These are phyloP conservation scores for Clarias laeviceps DNA, from an alignment of 2,797 vertebrate genomes.

Conservation along the genomic window DNA sequence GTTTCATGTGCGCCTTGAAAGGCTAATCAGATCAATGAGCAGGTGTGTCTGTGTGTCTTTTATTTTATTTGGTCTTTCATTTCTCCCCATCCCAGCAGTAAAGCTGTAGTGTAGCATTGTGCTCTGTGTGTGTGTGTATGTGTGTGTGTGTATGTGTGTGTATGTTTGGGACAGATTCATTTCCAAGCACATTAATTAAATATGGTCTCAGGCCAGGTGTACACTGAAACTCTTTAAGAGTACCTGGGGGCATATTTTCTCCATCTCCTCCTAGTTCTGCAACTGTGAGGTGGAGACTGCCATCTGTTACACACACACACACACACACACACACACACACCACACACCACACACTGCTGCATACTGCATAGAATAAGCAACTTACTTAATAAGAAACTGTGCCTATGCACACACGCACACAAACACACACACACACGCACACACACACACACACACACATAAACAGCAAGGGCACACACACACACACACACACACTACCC, in stretches of 20 bases:
- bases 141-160: conserved; percentile 40
- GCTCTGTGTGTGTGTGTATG: conserved; percentile 11
- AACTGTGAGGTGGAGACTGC: conserved; percentile 42
- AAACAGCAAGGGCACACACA: too few relatives aligned
- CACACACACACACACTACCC: too few relatives aligned
- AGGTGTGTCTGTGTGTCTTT: not conserved
- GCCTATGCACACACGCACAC: conserved; percentile 16
- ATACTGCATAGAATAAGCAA: conserved; percentile 31
- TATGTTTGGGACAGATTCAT: conserved; percentile 49
- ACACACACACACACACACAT: too few relatives aligned
- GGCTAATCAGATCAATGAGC: conserved; percentile 1
- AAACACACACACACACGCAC: too few relatives aligned
- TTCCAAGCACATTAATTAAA: conserved; percentile 64
- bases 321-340: conserved; percentile 35
- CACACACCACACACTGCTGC: conserved; percentile 26
- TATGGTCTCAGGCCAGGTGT: conserved; percentile 60
- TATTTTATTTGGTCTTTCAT: not conserved
- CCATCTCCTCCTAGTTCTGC: conserved; percentile 49
- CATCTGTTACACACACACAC: conserved; percentile 48
- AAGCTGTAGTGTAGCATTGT: not conserved
- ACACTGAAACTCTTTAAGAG: conserved; percentile 60
- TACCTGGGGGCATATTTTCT: conserved; percentile 58
- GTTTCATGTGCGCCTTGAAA: not conserved
- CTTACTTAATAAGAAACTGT: conserved; percentile 29
- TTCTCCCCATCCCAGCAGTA: not conserved